phyloP scores from a whole-genome alignment of 2,113 vertebrate genomes.

The Dinomys branickii region DNA sequence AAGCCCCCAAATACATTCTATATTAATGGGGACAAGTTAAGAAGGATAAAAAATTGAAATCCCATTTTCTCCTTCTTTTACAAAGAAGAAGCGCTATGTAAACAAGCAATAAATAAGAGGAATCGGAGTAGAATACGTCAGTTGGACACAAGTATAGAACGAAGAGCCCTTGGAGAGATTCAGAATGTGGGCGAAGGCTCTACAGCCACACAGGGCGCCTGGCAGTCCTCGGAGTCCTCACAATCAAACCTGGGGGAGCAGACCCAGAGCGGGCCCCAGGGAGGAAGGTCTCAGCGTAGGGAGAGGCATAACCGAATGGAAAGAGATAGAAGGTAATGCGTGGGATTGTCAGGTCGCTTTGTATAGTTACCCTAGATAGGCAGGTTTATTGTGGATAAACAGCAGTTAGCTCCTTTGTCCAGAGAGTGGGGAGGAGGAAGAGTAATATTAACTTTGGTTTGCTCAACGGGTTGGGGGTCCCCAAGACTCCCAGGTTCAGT shows the following conservation, averaged over 20 bases:
- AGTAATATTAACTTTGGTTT: not conserved
- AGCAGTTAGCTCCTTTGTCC: not conserved
- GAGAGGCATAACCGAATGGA: conserved; percentile 96
- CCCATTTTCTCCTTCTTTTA: conserved; percentile 74
- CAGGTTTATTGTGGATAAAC: not conserved
- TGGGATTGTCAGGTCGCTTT: accelerated
- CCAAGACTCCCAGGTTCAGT: not conserved
- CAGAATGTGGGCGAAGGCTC: conserved; percentile 79
- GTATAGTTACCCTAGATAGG: accelerated
- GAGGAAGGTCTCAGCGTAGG: conserved; percentile 86
- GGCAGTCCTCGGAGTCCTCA: conserved; percentile 81
- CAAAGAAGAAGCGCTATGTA: conserved; percentile 86
- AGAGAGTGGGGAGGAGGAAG: not conserved
- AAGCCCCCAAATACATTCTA: not conserved
- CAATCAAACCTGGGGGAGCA: conserved; percentile 73
- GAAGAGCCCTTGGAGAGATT: conserved; percentile 83
- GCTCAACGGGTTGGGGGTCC: not conserved
- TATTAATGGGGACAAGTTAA: not conserved
- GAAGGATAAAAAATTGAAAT: conserved; percentile 54
- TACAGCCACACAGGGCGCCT: conserved; percentile 65
- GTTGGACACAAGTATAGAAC: conserved; percentile 73
- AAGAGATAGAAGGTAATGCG: conserved; percentile 92
- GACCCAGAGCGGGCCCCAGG: conserved; percentile 60
- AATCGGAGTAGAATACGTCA: conserved; percentile 73
- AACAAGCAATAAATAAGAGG: conserved; percentile 83